phyloP scores from a whole-genome alignment of 2,797 vertebrate genomes.

The Gadopsis bispinosus region DNA sequence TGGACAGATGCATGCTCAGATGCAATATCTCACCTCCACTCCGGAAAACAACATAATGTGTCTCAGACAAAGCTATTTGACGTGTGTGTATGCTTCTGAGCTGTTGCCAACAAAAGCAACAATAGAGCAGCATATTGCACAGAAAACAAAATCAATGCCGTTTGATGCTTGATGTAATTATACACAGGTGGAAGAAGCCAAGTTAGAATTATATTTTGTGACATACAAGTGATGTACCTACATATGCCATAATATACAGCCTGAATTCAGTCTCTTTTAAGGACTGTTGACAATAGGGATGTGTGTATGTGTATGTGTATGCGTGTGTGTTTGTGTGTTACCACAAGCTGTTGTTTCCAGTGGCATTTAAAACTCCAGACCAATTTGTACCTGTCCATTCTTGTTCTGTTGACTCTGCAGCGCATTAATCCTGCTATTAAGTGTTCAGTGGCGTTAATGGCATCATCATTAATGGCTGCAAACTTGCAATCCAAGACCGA shows the following conservation, averaged over 20 bases:
- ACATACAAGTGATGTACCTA: background rate
- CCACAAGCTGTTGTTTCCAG: slow-evolving; percentile 1
- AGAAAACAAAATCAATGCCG: slow-evolving; percentile 4
- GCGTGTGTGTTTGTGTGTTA: background rate
- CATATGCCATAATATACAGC: background rate
- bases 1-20: slow-evolving; percentile 42
- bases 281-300: background rate
- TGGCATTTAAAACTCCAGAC: background rate
- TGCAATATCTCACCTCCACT: slow-evolving; percentile 35
- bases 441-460: slow-evolving; percentile 22
- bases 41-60: slow-evolving; percentile 19
- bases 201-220: background rate
- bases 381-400: slow-evolving; percentile 31
- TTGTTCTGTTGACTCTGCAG: slow-evolving; percentile 26
- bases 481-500: slow-evolving; percentile 19
- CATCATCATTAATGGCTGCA: slow-evolving; percentile 33
- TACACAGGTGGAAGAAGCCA: background rate
- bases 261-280: background rate
- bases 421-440: slow-evolving; percentile 27
- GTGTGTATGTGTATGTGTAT: background rate
- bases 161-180: slow-evolving; percentile 30
- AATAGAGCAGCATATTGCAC: slow-evolving; percentile 2
- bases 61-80: slow-evolving; percentile 37
- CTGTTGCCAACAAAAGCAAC: slow-evolving; percentile 25
- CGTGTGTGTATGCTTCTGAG: slow-evolving; percentile 13